Conservation (phyloP, 2,888 invertebrate genomes). For the Acanthosepion esculentum region DNA sequence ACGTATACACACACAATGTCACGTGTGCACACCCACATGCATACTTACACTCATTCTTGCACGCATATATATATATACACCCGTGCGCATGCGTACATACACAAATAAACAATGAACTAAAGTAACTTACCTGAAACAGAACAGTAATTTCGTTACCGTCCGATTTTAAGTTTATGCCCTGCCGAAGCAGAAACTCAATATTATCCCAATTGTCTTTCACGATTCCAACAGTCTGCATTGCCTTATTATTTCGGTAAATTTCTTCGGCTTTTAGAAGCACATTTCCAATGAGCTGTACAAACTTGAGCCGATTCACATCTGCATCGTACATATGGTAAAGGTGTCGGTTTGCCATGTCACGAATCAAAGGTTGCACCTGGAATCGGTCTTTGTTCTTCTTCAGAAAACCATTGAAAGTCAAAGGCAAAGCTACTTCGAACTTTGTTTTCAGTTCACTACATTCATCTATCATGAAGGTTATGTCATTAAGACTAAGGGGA, state of each 20-base stretch:
- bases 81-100: too few relatives aligned
- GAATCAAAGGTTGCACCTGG: not conserved
- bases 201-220: conserved; percentile 10
- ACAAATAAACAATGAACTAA: not conserved
- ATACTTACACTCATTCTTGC: too few relatives aligned
- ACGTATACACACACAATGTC: too few relatives aligned
- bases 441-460: not conserved
- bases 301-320: not conserved
- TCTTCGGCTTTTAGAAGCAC: not conserved
- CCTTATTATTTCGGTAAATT: not conserved
- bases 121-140: not conserved
- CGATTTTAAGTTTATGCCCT: not conserved
- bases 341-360: not conserved
- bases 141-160: not conserved
- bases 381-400: not conserved
- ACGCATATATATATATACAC: too few relatives aligned
- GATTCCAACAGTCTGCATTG: not conserved
- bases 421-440: not conserved
- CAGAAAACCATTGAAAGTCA: not conserved
- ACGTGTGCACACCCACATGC: too few relatives aligned
- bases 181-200: not conserved
- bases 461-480: not conserved
- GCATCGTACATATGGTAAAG: not conserved
- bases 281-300: not conserved
- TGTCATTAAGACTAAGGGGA: not conserved